Conservation (phyloP, 2,888 invertebrate species). For the Ornithoptera alexandrae region DNA sequence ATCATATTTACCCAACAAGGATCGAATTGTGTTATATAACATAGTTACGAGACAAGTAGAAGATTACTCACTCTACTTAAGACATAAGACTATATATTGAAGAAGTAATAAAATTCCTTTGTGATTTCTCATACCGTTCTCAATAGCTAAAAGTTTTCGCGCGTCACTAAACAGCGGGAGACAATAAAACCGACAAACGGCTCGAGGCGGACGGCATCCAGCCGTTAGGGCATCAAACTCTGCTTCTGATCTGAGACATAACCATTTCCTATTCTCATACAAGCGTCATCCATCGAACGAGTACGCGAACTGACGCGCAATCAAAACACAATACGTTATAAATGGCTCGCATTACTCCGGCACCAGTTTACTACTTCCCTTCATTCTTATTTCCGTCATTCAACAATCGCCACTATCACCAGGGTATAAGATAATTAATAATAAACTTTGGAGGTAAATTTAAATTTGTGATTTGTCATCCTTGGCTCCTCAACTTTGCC, state of each 20-base stretch:
- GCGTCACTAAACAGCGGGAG: constrained; percentile 48
- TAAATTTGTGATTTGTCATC: constrained; percentile 41
- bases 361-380: constrained; percentile 36
- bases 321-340: constrained; percentile 79
- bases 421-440: constrained; percentile 17
- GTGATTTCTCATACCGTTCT: constrained; percentile 33
- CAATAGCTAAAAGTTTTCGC: constrained; percentile 48
- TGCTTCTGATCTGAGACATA: constrained; percentile 62
- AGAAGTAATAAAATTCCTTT: constrained; percentile 32
- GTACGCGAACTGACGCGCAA: constrained; percentile 65
- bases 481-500: constrained; percentile 59
- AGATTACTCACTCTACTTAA: too few relatives aligned
- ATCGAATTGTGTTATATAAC: too few relatives aligned
- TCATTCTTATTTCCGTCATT: constrained; percentile 17
- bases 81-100: not conserved
- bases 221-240: constrained; percentile 62
- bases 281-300: constrained; percentile 60
- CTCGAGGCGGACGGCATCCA: constrained; percentile 52
- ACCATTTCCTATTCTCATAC: constrained; percentile 52
- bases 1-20: too few relatives aligned
- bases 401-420: constrained; percentile 32
- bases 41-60: too few relatives aligned
- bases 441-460: constrained; percentile 10
- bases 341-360: constrained; percentile 64
- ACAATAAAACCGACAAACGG: constrained; percentile 63